Conservation (phyloP, 1,140 invertebrate species). For the Cotesia chilonis region DNA sequence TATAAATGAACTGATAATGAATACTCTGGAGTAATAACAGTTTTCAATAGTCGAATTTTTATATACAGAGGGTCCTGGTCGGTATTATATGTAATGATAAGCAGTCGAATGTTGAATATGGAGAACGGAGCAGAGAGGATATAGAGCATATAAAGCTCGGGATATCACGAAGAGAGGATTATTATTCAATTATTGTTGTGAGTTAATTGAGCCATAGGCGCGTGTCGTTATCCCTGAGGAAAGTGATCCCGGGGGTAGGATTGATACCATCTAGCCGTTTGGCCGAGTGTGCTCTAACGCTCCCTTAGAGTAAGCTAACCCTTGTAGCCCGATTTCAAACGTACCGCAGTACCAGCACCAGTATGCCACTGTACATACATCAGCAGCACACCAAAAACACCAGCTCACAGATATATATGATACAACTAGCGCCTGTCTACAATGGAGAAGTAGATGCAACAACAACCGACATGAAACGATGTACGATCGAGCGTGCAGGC, state of each 20-base stretch:
- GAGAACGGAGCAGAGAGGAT: background rate
- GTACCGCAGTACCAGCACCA: background rate
- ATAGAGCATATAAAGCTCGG: background rate
- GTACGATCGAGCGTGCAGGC: slow-evolving; percentile 23
- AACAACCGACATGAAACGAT: slow-evolving; percentile 32
- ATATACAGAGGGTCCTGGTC: background rate
- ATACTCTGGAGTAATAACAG: background rate
- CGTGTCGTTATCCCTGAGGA: slow-evolving; percentile 29
- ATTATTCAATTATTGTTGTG: slow-evolving; percentile 33
- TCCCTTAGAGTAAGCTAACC: slow-evolving; percentile 27
- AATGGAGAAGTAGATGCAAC: slow-evolving; percentile 20
- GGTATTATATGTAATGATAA: slow-evolving; percentile 21
- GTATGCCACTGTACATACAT: background rate
- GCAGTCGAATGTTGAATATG: background rate
- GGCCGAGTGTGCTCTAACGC: slow-evolving; percentile 24
- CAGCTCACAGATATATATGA: background rate
- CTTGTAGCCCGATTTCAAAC: slow-evolving; percentile 25
- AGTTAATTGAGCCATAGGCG: slow-evolving; percentile 29
- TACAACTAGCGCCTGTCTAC: background rate
- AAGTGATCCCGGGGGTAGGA: slow-evolving; percentile 28
- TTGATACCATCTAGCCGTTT: slow-evolving; percentile 31
- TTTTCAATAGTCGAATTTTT: background rate
- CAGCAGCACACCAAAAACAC: too few species aligned
- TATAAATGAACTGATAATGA: slow-evolving; percentile 25
- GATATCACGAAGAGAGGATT: slow-evolving; percentile 20